These are phyloP conservation scores for Meiosimyza platycephala DNA, from an alignment of 2,888 invertebrate species.

Conservation along the genomic window DNA sequence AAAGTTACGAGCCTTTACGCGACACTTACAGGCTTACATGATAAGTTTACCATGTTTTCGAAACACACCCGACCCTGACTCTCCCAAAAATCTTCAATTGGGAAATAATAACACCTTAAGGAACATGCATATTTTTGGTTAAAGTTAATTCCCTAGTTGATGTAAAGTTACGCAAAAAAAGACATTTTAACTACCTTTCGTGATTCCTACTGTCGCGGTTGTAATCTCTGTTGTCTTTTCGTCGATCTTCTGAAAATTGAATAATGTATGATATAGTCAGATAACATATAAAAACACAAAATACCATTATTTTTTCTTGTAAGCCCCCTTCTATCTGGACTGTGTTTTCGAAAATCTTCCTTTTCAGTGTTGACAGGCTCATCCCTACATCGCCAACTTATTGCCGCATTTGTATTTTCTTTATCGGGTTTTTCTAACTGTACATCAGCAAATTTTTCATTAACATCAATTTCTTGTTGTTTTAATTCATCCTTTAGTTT, in stretches of 20 bases:
- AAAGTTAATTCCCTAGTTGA: no score
- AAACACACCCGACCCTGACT: no score
- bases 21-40: no score
- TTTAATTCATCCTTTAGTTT: conserved; percentile 52
- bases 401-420: conserved; percentile 57
- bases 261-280: not conserved
- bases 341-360: conserved; percentile 52
- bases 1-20: no score
- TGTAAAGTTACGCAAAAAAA: conserved; percentile 7
- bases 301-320: conserved; percentile 44
- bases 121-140: no score
- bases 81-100: no score
- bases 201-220: conserved; percentile 52
- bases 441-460: conserved; percentile 54
- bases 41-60: no score
- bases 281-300: conserved; percentile 15
- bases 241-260: conserved; percentile 51
- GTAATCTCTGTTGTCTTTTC: conserved; percentile 53
- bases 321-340: conserved; percentile 52
- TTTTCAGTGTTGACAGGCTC: conserved; percentile 46
- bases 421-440: conserved; percentile 60
- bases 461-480: conserved; percentile 41
- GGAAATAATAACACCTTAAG: no score
- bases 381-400: conserved; percentile 60
- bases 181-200: conserved; percentile 49